Percentiles rank a stretch among this genome's conserved stretches.
These are phyloP conservation scores for Tragulus kanchil DNA, from an alignment of 2,113 vertebrate genomes.

Conservation along the genomic window DNA sequence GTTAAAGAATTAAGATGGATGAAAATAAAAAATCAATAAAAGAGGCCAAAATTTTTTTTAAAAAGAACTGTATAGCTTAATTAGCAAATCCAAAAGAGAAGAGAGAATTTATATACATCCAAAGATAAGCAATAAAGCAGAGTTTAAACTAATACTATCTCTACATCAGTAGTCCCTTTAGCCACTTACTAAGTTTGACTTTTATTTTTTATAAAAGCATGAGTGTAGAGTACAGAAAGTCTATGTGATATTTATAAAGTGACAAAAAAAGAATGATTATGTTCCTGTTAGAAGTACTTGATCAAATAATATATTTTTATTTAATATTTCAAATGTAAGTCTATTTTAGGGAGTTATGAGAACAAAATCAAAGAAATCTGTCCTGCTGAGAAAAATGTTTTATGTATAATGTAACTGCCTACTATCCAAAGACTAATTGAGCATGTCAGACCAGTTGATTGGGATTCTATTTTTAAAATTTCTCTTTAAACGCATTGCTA, in stretches of 20 bases:
- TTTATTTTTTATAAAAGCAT: slow-evolving; percentile 1
- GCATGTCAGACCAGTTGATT: slow-evolving; percentile 64
- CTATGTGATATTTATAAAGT: not conserved
- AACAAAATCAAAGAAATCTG: slow-evolving; percentile 47
- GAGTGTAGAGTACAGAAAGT: not conserved
- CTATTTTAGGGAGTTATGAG: slow-evolving; percentile 12
- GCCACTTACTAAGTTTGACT: not conserved
- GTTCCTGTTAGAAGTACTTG: not conserved
- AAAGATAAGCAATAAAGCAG: not conserved
- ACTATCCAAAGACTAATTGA: slow-evolving; percentile 53
- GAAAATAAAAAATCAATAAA: too few species aligned
- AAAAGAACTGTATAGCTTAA: slow-evolving; percentile 22
- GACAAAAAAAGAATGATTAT: not conserved
- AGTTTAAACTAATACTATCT: not conserved
- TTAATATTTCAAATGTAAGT: slow-evolving; percentile 17
- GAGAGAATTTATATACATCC: slow-evolving; percentile 58
- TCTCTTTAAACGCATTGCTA: slow-evolving; percentile 38
- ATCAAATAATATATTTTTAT: not conserved
- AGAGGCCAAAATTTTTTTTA: not conserved
- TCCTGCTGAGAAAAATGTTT: slow-evolving; percentile 5
- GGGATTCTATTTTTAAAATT: slow-evolving; percentile 50
- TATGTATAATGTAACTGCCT: not conserved
- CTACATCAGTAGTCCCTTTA: not conserved
- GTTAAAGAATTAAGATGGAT: too few species aligned
- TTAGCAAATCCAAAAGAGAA: slow-evolving; percentile 72